Conservation (phyloP, 2,797 vertebrate species). For the Macropus fuliginosus region DNA sequence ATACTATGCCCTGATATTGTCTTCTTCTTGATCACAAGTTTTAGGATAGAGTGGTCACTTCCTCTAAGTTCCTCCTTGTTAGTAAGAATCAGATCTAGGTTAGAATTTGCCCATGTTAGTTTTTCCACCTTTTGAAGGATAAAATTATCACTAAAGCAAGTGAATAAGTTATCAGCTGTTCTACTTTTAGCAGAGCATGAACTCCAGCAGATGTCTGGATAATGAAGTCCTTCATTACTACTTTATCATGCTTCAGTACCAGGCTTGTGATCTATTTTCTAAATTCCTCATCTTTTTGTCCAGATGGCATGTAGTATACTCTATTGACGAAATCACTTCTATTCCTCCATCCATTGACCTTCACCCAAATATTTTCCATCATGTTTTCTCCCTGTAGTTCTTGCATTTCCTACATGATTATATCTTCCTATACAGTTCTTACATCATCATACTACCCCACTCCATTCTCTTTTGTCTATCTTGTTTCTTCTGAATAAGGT, state of each 20-base stretch:
- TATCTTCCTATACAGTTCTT: background rate
- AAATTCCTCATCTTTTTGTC: background rate
- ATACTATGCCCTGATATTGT: background rate
- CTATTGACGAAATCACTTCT: background rate
- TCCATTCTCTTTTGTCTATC: background rate
- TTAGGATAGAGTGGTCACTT: background rate
- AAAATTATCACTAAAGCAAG: background rate
- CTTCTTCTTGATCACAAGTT: background rate
- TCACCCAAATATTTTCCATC: background rate
- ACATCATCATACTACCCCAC: background rate
- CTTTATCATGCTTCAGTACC: background rate
- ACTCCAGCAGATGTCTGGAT: background rate
- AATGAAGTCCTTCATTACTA: background rate
- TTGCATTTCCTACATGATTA: background rate
- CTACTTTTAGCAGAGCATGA: background rate
- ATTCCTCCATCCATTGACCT: background rate
- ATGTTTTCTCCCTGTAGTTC: background rate
- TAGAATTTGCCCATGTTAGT: background rate
- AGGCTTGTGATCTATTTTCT: background rate
- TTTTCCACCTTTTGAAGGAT: background rate
- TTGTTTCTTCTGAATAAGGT: background rate
- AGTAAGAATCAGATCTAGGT: background rate
- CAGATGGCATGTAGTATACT: background rate
- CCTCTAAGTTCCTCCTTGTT: background rate
- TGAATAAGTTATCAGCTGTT: background rate